Conservation (phyloP, 2,113 vertebrate genomes). For the Chaetodon auriga region DNA sequence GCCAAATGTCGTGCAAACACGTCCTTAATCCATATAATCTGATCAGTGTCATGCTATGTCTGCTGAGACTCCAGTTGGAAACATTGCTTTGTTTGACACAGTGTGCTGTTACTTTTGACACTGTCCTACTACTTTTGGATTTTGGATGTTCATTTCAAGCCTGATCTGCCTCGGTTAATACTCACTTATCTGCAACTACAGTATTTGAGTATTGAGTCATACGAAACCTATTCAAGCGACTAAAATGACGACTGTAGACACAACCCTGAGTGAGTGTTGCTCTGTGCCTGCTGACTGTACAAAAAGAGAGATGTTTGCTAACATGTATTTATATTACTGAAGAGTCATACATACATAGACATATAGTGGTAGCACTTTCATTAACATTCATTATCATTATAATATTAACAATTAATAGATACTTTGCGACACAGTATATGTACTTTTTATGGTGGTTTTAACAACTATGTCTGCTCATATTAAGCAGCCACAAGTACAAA, state of each 20-base stretch:
- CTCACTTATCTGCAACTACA: neutral
- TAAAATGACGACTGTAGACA: neutral
- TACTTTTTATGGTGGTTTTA: neutral
- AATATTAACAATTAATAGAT: neutral
- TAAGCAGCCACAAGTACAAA: neutral
- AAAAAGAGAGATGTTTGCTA: too few relatives aligned
- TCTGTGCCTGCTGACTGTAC: too few relatives aligned
- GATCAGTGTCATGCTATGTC: slow-evolving; percentile 38
- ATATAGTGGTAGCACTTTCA: neutral
- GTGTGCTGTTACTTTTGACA: neutral
- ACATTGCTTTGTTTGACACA: slow-evolving; percentile 13
- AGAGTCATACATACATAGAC: neutral
- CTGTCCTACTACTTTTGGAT: accelerated
- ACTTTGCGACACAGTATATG: neutral
- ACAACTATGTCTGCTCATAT: neutral
- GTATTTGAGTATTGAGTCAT: neutral
- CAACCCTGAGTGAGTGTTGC: too few relatives aligned
- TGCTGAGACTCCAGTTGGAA: slow-evolving; percentile 31
- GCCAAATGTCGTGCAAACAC: slow-evolving; percentile 54
- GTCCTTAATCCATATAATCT: slow-evolving; percentile 67
- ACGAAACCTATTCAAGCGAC: neutral
- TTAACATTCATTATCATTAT: neutral
- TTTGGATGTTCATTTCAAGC: neutral
- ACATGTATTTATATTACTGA: too few relatives aligned
- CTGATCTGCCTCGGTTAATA: neutral